Conservation (phyloP, 2,888 invertebrate genomes). For the Calameuta filiformis region DNA sequence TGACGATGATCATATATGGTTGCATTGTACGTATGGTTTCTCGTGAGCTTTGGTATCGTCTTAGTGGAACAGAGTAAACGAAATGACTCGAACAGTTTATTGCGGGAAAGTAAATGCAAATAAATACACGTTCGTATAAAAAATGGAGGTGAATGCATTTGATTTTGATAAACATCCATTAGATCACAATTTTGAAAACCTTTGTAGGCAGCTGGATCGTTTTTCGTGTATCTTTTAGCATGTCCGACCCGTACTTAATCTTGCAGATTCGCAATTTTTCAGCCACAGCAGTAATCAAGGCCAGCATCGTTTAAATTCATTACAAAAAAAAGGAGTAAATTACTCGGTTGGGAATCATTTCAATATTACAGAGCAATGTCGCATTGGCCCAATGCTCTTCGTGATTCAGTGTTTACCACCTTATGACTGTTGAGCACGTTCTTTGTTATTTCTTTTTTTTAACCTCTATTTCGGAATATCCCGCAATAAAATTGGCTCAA, state of each 20-base stretch:
- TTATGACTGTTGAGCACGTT: not conserved
- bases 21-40: constrained; percentile 49
- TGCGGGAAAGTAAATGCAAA: constrained; percentile 36
- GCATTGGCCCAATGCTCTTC: not conserved
- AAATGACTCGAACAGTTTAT: constrained; percentile 31
- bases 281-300: not conserved
- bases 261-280: not conserved
- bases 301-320: not conserved
- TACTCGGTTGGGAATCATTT: not conserved
- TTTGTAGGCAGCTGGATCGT: not conserved
- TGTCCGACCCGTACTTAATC: not conserved
- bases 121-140: constrained; percentile 49
- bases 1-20: constrained; percentile 18
- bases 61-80: constrained; percentile 29
- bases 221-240: not conserved
- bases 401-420: not conserved
- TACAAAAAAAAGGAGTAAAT: not conserved
- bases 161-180: not conserved
- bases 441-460: not conserved
- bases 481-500: not conserved
- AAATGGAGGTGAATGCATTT: constrained; percentile 3
- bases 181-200: not conserved
- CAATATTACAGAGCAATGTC: not conserved
- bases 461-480: not conserved
- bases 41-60: constrained; percentile 54